phyloP scores from a whole-genome alignment of 2,797 vertebrate genomes.

The Centroberyx gerrardi region DNA sequence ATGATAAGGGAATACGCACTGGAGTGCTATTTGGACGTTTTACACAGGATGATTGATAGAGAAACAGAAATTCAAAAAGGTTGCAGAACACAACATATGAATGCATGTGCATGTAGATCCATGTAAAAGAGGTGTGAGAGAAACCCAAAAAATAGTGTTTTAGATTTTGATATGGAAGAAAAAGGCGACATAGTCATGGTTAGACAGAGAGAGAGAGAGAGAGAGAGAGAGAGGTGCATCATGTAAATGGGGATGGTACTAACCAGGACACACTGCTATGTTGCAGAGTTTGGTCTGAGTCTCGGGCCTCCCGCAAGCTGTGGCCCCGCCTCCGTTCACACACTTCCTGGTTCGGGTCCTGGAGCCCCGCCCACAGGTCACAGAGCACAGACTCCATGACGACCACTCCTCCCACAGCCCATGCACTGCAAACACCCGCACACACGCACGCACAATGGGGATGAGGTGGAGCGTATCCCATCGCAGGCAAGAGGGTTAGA shows the following conservation, averaged over 20 bases:
- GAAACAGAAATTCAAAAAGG: neutral
- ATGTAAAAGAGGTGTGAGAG: conserved; percentile 12
- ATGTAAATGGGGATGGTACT: conserved; percentile 86
- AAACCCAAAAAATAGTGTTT: neutral
- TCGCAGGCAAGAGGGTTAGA: conserved; percentile 64
- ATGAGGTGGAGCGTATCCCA: conserved; percentile 56
- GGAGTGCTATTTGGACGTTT: too few relatives aligned
- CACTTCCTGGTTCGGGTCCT: conserved; percentile 93
- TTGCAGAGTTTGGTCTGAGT: conserved; percentile 95
- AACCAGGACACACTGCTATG: conserved; percentile 94
- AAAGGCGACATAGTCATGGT: conserved; percentile 26
- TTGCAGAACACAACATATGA: conserved; percentile 21
- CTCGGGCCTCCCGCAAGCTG: conserved; percentile 90
- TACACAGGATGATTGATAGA: neutral
- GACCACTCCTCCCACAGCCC: conserved; percentile 95
- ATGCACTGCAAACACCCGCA: conserved; percentile 92
- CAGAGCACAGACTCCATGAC: conserved; percentile 96
- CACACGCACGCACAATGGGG: conserved; percentile 69
- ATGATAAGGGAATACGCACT: too few relatives aligned
- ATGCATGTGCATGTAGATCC: conserved; percentile 14
- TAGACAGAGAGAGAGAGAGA: conserved; percentile 28
- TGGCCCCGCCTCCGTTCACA: conserved; percentile 85
- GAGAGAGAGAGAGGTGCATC: conserved; percentile 21
- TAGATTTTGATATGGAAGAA: conserved; percentile 17
- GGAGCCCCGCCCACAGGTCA: conserved; percentile 94